Percentiles rank a stretch among this genome's conserved stretches.
phyloP scores from a whole-genome alignment of 2,888 invertebrate species.

The Crepidodera aurea region DNA sequence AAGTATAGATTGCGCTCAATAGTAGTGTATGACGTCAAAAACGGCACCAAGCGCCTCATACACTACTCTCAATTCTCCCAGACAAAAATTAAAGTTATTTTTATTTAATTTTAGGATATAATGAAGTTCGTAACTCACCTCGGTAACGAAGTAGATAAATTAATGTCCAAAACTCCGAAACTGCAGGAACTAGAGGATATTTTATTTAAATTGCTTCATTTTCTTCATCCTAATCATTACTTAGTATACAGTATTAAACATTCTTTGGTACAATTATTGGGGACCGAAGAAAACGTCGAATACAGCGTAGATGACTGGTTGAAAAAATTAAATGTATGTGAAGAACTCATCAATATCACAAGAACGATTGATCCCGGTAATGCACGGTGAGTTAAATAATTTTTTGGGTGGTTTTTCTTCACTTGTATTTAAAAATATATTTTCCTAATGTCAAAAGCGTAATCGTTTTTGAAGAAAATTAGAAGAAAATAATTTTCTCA shows the following conservation, averaged over 20 bases:
- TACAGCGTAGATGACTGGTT: slow-evolving; percentile 68
- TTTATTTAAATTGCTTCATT: slow-evolving; percentile 73
- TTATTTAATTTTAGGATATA: slow-evolving; percentile 9
- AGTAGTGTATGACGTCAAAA: too few species aligned
- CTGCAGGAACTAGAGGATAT: slow-evolving; percentile 70
- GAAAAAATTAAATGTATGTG: slow-evolving; percentile 74
- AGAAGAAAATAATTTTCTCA: too few species aligned
- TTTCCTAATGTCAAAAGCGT: too few species aligned
- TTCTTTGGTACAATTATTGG: slow-evolving; percentile 81
- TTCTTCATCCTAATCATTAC: slow-evolving; percentile 86
- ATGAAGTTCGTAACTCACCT: slow-evolving; percentile 70
- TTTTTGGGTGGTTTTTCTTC: too few species aligned
- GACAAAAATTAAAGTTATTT: too few species aligned
- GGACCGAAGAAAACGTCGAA: slow-evolving; percentile 69
- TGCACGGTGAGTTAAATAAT: slow-evolving; percentile 61
- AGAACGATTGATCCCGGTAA: slow-evolving; percentile 76
- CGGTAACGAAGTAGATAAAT: slow-evolving; percentile 77
- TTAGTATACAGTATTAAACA: slow-evolving; percentile 84
- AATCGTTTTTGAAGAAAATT: too few species aligned
- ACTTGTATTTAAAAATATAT: too few species aligned
- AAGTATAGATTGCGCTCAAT: too few species aligned
- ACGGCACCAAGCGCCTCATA: too few species aligned
- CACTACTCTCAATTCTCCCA: too few species aligned
- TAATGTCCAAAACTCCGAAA: slow-evolving; percentile 69
- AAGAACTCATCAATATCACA: slow-evolving; percentile 70